phyloP scores from a whole-genome alignment of 2,113 vertebrate genomes.

The Noturus placidus region DNA sequence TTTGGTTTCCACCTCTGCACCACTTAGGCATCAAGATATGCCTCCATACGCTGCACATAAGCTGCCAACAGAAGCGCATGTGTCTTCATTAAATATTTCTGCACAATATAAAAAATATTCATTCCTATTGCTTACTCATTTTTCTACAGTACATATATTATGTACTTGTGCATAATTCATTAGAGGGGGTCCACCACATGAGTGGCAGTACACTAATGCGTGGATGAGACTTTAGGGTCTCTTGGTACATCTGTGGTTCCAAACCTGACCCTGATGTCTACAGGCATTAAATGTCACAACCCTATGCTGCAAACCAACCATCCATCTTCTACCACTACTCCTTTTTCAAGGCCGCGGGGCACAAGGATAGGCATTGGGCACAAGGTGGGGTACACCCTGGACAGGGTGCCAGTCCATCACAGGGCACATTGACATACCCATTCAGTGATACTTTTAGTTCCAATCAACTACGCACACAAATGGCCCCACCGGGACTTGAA shows the following conservation, averaged over 20 bases:
- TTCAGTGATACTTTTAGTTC: no score
- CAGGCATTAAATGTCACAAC: constrained; percentile 12
- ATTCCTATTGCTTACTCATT: constrained; percentile 6
- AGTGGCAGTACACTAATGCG: constrained; percentile 2
- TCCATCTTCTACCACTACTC: no score
- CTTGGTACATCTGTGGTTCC: constrained; percentile 7
- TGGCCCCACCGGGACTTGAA: no score
- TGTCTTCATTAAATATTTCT: constrained; percentile 14
- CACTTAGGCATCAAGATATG: constrained; percentile 1
- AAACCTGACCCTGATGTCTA: constrained; percentile 8
- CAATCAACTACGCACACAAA: no score
- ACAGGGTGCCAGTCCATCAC: no score
- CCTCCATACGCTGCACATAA: constrained; percentile 8
- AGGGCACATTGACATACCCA: no score
- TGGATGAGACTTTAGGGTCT: neutral
- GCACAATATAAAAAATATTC: neutral
- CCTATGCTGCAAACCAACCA: constrained; percentile 22
- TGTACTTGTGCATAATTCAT: constrained; percentile 17
- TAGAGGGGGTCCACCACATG: neutral
- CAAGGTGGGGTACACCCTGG: no score
- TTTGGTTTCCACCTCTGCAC: constrained; percentile 11
- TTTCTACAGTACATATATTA: neutral
- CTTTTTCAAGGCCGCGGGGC: no score
- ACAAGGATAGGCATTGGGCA: no score
- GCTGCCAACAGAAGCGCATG: constrained; percentile 6